A percentile compares a stretch with the other conserved stretches of the same genome.
phyloP scores from a whole-genome alignment of 2,797 vertebrate species.

The Clangula hyemalis region DNA sequence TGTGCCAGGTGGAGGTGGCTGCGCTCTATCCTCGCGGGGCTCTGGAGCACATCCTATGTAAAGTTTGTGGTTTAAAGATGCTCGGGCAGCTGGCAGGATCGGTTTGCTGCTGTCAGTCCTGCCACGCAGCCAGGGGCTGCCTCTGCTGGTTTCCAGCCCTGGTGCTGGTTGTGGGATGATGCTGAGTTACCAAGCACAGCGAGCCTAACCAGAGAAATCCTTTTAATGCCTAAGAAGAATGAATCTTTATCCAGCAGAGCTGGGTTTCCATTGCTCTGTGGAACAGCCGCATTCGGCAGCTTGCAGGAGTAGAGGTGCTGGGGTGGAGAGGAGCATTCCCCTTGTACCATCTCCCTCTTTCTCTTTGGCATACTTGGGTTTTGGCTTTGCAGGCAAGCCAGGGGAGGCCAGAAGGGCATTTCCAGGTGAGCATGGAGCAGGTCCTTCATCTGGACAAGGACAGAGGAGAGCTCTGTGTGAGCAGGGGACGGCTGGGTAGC shows the following conservation, averaged over 20 bases:
- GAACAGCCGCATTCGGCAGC: not conserved
- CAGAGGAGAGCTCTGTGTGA: not conserved
- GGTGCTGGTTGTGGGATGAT: not conserved
- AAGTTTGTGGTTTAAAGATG: not conserved
- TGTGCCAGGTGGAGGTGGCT: not conserved
- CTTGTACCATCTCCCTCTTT: not conserved
- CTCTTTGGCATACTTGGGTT: not conserved
- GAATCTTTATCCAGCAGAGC: conserved; percentile 26
- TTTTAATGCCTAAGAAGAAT: not conserved
- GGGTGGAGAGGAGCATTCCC: not conserved
- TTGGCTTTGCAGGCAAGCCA: not conserved
- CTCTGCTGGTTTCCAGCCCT: not conserved
- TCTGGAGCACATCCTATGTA: not conserved
- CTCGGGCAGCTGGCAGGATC: not conserved
- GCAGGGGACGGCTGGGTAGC: not conserved
- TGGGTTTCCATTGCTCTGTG: not conserved
- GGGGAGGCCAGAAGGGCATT: not conserved
- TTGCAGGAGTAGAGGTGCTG: not conserved
- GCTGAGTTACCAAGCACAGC: not conserved
- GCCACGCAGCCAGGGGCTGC: not conserved
- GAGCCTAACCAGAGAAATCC: not conserved
- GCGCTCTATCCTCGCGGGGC: not conserved
- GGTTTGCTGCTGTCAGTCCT: not conserved
- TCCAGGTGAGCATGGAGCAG: not conserved
- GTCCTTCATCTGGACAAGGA: not conserved